A percentile compares a stretch with the other conserved stretches of the same genome.
These are phyloP conservation scores for Emydocephalus ijimae DNA, from an alignment of 2,113 vertebrate species.

Conservation along the genomic window DNA sequence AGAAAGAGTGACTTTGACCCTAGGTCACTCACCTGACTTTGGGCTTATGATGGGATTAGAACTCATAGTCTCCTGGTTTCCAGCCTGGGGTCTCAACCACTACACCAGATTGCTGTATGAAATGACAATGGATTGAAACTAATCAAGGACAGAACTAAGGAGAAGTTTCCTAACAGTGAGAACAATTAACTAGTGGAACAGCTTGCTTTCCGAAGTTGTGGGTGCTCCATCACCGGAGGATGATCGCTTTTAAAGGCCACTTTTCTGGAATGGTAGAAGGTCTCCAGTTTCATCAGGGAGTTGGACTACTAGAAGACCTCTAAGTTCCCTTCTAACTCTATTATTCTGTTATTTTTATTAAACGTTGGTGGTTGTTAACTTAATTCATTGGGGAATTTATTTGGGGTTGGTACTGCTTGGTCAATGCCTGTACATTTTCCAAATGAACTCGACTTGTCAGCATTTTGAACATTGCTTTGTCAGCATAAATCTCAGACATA, in stretches of 20 bases:
- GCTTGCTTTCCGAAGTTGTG: neutral
- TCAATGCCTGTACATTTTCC: neutral
- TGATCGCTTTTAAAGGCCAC: neutral
- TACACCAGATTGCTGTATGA: neutral
- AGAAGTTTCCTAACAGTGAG: neutral
- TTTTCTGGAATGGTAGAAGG: neutral
- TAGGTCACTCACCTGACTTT: neutral
- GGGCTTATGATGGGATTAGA: neutral
- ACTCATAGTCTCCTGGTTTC: neutral
- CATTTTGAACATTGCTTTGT: fast-evolving
- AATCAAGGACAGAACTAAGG: neutral
- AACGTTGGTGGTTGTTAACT: neutral
- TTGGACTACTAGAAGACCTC: neutral
- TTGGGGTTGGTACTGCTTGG: neutral
- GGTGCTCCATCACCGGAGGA: neutral
- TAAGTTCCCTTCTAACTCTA: neutral
- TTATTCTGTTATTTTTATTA: neutral
- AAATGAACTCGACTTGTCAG: neutral
- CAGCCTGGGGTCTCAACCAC: neutral
- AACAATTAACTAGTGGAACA: neutral
- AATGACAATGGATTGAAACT: neutral
- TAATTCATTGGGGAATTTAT: neutral
- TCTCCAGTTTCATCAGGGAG: neutral
- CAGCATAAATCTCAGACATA: neutral
- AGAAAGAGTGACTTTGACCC: neutral